Percentiles rank a stretch among this genome's conserved stretches.
These are phyloP conservation scores for Potorous gilbertii DNA, from an alignment of 2,797 vertebrate species.

Conservation along the genomic window DNA sequence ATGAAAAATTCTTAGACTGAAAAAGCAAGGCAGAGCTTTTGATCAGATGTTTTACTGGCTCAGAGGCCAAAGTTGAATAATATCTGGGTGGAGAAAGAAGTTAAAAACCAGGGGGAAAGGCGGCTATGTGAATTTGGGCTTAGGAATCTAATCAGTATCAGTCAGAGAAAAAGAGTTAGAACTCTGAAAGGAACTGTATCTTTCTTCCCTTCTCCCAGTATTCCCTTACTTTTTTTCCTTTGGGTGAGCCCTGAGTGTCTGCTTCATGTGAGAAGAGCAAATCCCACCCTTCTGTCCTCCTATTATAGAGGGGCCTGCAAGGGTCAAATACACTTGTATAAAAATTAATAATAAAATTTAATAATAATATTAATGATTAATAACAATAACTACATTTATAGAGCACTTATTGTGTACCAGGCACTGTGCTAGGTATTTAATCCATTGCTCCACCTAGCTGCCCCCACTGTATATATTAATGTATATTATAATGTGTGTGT, in stretches of 20 bases:
- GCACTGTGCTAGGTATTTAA: not conserved
- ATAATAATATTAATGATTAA: too few relatives aligned
- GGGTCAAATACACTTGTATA: not conserved
- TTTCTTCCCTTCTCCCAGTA: not conserved
- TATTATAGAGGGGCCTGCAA: not conserved
- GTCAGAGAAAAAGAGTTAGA: not conserved
- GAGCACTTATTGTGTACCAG: not conserved
- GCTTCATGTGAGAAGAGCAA: not conserved
- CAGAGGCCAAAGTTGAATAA: not conserved
- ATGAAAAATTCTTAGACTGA: not conserved
- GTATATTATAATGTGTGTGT: not conserved
- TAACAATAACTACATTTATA: not conserved
- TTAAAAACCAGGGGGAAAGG: not conserved
- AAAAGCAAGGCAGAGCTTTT: not conserved
- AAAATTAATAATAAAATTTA: not conserved
- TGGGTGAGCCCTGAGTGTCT: not conserved
- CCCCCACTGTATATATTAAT: not conserved
- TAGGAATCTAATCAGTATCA: not conserved
- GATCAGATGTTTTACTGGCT: not conserved
- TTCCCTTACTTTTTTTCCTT: not conserved
- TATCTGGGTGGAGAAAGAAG: not conserved
- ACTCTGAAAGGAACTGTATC: not conserved
- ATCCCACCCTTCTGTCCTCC: not conserved
- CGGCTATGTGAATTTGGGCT: not conserved
- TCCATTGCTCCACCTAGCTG: not conserved